Percentiles rank a stretch among this genome's conserved stretches.
Conservation (phyloP, 2,113 vertebrate species). For the Circaetus cinerascens region DNA sequence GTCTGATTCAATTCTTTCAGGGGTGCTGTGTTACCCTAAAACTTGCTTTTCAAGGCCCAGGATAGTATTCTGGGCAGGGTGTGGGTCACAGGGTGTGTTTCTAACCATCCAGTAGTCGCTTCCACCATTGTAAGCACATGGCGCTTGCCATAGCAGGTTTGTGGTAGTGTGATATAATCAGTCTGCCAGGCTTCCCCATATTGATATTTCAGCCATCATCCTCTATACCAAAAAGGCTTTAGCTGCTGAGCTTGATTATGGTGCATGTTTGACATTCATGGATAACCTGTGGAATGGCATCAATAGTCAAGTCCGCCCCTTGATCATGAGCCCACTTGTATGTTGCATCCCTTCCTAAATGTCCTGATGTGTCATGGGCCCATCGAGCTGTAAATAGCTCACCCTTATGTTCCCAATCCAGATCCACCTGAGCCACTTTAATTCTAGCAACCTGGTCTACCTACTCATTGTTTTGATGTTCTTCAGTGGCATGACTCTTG, state of each 20-base stretch:
- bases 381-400: neutral
- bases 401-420: neutral
- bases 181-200: neutral
- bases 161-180: neutral
- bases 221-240: neutral
- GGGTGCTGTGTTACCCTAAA: neutral
- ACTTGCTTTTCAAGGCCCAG: neutral
- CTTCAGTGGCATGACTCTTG: neutral
- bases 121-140: neutral
- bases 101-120: neutral
- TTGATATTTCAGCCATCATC: neutral
- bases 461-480: neutral
- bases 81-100: neutral
- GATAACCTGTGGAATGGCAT: neutral
- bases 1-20: neutral
- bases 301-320: neutral
- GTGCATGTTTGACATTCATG: neutral
- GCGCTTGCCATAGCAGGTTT: neutral
- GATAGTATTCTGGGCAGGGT: no score
- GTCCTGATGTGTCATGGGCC: neutral
- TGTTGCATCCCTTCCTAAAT: neutral
- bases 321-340: neutral
- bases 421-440: neutral
- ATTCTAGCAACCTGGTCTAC: neutral
- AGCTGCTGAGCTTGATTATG: neutral